Conservation (phyloP, 2,113 vertebrate species). For the Carollia perspicillata region DNA sequence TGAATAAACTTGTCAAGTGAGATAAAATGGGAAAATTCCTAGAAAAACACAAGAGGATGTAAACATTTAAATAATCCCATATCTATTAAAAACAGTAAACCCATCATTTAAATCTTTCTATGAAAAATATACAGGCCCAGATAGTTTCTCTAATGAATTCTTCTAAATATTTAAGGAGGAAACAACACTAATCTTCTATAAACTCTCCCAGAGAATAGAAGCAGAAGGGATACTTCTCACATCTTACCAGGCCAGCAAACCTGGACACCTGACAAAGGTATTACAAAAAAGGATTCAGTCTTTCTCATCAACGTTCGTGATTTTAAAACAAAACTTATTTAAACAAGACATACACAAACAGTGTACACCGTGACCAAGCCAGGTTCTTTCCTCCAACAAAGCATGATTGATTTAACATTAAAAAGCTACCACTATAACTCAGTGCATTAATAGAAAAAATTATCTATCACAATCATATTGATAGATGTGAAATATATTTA, state of each 20-base stretch:
- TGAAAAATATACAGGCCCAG: not conserved
- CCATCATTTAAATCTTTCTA: not conserved
- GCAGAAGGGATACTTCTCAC: not conserved
- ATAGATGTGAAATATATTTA: not conserved
- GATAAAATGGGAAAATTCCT: not conserved
- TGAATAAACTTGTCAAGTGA: not conserved
- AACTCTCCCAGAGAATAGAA: not conserved
- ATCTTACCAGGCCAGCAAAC: not conserved
- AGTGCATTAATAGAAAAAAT: not conserved
- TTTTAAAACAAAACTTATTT: not conserved
- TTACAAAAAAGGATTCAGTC: not conserved
- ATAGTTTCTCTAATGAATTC: not conserved
- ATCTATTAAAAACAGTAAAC: conserved; percentile 24
- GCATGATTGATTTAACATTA: not conserved
- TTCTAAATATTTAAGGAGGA: conserved; percentile 20
- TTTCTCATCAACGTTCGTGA: not conserved
- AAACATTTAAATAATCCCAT: conserved; percentile 23
- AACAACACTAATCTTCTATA: not conserved
- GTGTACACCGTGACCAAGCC: not conserved
- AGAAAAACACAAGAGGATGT: not conserved
- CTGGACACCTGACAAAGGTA: not conserved
- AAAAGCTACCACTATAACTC: not conserved
- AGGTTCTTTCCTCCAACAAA: not conserved
- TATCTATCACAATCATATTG: not conserved
- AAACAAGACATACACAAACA: not conserved